Percentiles rank a stretch among this genome's conserved stretches.
phyloP scores from a whole-genome alignment of 2,113 vertebrate species.

The Myrmophylax atrothorax region DNA sequence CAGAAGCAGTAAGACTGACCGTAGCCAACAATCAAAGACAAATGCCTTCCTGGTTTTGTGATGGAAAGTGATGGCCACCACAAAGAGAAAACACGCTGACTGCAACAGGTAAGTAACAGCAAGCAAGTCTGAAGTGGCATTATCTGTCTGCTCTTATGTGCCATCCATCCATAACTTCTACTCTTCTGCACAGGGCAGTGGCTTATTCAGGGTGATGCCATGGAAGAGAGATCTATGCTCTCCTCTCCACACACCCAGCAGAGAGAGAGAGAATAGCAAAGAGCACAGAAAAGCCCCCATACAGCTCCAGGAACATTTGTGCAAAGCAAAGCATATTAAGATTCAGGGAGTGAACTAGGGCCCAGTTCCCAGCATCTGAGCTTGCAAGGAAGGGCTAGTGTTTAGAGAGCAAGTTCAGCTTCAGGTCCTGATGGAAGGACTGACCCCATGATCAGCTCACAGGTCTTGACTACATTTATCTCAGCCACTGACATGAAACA shows the following conservation, averaged over 20 bases:
- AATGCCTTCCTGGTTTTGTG: not conserved
- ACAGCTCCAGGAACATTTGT: not conserved
- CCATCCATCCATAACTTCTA: not conserved
- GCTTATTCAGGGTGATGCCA: not conserved
- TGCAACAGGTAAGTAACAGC: not conserved
- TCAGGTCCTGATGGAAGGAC: not conserved
- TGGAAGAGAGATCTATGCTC: not conserved
- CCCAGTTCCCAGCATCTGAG: not conserved
- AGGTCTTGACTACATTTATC: not conserved
- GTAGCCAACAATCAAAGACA: not conserved
- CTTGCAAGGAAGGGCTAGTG: fast-evolving
- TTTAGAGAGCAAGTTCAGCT: not conserved
- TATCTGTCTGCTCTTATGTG: not conserved
- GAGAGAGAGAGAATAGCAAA: not conserved
- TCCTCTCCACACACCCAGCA: not conserved
- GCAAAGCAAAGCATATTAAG: not conserved
- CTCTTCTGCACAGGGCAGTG: not conserved
- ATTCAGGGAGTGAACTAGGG: not conserved
- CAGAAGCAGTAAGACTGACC: not conserved
- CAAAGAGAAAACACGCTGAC: not conserved
- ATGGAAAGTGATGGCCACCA: not conserved
- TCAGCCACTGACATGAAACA: not conserved
- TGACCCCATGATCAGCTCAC: not conserved
- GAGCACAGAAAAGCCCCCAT: not conserved
- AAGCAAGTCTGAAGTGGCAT: not conserved